Base-by-base conservation (phyloP, 1,140 invertebrate genomes). In the Drosophila sechellia region DNA sequence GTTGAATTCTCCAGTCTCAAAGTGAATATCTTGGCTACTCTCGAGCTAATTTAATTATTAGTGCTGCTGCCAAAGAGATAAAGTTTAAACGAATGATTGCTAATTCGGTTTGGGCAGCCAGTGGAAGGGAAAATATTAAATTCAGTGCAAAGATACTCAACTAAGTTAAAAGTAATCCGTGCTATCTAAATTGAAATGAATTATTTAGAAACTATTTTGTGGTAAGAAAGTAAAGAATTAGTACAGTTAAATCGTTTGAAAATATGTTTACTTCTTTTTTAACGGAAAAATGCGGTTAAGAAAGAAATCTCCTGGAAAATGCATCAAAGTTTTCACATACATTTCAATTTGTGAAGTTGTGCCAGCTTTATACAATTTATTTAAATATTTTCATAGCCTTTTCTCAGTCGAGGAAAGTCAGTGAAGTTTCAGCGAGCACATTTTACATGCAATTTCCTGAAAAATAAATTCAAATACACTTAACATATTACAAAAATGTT, bases 141-240 rank as follows among this genome's bases (percentile, higher is more conserved):
- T 50, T 50, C 13, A 20, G 35, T 59, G 31, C 49, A 20, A 52
- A 8, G 10, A 34, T 27, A 8, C 1, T n/a, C 25, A n/a, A 45
- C 8, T 1, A 49, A 55, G n/a, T 40, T 27, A 52, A 11, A 20
- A 48, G 1, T 17, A n/a, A 3, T 40, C 27, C 31, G 15, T 17
- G 12, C 22, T 40, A n/a, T 48, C 10, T 15, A 22, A 25, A 22
- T 22, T 22, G 20, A 53, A 17, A 90, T 90, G 86, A 90, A 90
- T 56, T 90, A 90, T 61, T 63, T 90, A 59, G 86, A 90, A 50
- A 77, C 86, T 15, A 78, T 91, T 65, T 53, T 79, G 37, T 91
- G 84, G 84, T 89, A 89, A 87, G 84, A 13, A 22, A 42, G 15
- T 13, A 37, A n/a, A 5, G 37, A 39, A 39, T 12, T 39, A 39